Evolutionary conservation across 2,888 invertebrate genomes (phyloP).

Genomic region (Keiferia lycopersicella): DNA sequence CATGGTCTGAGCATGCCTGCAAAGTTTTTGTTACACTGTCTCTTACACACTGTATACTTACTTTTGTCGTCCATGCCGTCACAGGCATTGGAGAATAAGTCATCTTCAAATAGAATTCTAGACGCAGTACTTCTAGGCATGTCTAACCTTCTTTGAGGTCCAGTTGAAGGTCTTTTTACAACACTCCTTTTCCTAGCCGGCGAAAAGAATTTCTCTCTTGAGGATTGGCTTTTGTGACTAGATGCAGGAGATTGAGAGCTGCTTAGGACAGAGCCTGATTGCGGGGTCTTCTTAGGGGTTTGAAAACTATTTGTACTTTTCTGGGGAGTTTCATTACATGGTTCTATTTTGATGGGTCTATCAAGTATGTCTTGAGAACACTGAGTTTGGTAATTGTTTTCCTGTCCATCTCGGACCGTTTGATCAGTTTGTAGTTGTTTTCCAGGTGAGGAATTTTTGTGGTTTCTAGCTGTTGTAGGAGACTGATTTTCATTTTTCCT

Average conservation of each 20-base stretch:
- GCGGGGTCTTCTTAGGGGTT: conserved; percentile 32
- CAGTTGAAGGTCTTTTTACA: conserved; percentile 42
- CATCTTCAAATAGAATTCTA: conserved; percentile 28
- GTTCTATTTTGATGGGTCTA: background rate
- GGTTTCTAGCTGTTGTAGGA: background rate
- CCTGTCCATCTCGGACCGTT: background rate
- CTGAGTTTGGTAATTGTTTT: background rate
- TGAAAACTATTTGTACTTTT: conserved; percentile 32
- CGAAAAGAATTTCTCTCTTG: conserved; percentile 55
- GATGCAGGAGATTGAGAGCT: conserved; percentile 29
- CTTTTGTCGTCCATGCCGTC: conserved; percentile 64
- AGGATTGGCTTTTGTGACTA: conserved; percentile 38
- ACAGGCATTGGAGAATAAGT: conserved; percentile 39
- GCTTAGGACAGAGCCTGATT: background rate
- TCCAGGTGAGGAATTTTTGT: background rate
- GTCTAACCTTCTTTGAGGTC: conserved; percentile 52
- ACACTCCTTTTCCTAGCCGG: conserved; percentile 59
- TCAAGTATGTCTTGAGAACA: background rate
- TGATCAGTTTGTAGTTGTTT: background rate
- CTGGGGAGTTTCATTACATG: conserved; percentile 32
- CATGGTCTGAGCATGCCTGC: no score
- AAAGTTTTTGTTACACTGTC: no score
- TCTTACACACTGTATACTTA: no score
- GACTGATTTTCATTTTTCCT: background rate
- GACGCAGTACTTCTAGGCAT: conserved; percentile 32